Conservation (phyloP, 2,797 vertebrate species). For the Anomalospiza imberbis region DNA sequence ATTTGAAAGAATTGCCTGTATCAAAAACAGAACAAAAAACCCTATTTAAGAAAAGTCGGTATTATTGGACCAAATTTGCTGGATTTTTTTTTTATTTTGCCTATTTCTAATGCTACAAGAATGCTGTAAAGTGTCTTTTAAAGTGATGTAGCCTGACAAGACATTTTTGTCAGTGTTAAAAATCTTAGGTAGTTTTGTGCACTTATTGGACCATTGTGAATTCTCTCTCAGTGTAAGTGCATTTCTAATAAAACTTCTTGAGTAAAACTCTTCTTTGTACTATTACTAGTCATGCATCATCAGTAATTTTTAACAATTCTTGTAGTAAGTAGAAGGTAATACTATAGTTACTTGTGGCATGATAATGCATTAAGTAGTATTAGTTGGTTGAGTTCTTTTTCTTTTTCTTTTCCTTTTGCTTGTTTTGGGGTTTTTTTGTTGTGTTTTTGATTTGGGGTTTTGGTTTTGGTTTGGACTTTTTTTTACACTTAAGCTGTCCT, state of each 20-base stretch:
- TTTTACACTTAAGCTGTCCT: conserved; percentile 85
- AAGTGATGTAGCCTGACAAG: conserved; percentile 86
- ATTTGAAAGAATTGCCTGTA: conserved; percentile 74
- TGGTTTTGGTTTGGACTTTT: conserved; percentile 58
- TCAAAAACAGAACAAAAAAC: conserved; percentile 58
- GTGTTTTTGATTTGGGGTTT: conserved; percentile 70
- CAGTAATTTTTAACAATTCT: conserved; percentile 87
- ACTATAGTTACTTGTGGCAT: conserved; percentile 96
- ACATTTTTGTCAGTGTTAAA: conserved; percentile 87
- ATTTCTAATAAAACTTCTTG: conserved; percentile 88
- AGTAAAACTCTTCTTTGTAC: conserved; percentile 89
- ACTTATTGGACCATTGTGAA: conserved; percentile 95
- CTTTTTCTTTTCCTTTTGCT: conserved; percentile 39
- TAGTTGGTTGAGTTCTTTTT: conserved; percentile 77
- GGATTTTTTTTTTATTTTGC: conserved; percentile 73
- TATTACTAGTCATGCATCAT: conserved; percentile 89
- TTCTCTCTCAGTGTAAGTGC: conserved; percentile 94
- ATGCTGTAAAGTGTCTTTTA: conserved; percentile 82
- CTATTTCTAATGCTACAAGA: conserved; percentile 84
- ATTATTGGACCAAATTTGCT: conserved; percentile 81
- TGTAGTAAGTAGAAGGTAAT: conserved; percentile 91
- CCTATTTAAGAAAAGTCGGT: conserved; percentile 54
- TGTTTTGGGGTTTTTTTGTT: conserved; percentile 62
- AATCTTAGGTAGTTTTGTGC: conserved; percentile 87
- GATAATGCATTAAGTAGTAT: conserved; percentile 94